These are phyloP conservation scores for Zaprionus lineosus DNA, from an alignment of 2,888 invertebrate species.

Conservation along the genomic window DNA sequence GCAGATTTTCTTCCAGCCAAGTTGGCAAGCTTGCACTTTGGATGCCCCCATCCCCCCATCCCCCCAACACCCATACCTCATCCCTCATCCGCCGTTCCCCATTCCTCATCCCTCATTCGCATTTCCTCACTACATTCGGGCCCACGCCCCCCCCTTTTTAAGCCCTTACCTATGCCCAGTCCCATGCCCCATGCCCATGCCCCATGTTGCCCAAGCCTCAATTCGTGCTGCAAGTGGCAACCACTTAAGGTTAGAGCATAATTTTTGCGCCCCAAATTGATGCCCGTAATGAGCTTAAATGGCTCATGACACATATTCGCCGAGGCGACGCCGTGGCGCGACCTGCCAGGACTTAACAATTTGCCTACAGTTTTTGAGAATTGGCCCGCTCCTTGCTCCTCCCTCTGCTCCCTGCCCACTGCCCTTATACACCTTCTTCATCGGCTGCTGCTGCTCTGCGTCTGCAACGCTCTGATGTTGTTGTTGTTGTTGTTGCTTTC, in stretches of 20 bases:
- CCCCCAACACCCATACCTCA: background rate
- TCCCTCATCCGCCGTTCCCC: background rate
- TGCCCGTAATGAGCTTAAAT: slow-evolving; percentile 81
- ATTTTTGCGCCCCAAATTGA: slow-evolving; percentile 80
- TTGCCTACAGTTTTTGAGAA: slow-evolving; percentile 33
- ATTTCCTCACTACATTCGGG: too few relatives aligned
- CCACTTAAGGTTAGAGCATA: slow-evolving; percentile 71
- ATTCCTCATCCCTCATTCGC: background rate
- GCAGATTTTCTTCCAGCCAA: slow-evolving; percentile 40
- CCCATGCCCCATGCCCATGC: background rate
- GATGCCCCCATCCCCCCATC: background rate
- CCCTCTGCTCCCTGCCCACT: background rate
- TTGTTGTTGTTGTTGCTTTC: slow-evolving; percentile 6
- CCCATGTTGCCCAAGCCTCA: slow-evolving; percentile 12
- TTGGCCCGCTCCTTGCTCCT: slow-evolving; percentile 16
- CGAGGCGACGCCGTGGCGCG: slow-evolving; percentile 32
- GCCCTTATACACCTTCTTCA: background rate
- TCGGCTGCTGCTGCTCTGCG: background rate
- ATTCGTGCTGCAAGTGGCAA: slow-evolving; percentile 52
- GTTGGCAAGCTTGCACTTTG: background rate
- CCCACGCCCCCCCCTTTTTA: too few relatives aligned
- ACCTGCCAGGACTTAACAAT: slow-evolving; percentile 8
- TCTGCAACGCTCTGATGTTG: slow-evolving; percentile 4
- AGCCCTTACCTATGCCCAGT: background rate
- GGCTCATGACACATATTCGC: slow-evolving; percentile 80